Base-by-base conservation (phyloP, 2,113 vertebrate genomes). In the Gorsachius goisagi region DNA sequence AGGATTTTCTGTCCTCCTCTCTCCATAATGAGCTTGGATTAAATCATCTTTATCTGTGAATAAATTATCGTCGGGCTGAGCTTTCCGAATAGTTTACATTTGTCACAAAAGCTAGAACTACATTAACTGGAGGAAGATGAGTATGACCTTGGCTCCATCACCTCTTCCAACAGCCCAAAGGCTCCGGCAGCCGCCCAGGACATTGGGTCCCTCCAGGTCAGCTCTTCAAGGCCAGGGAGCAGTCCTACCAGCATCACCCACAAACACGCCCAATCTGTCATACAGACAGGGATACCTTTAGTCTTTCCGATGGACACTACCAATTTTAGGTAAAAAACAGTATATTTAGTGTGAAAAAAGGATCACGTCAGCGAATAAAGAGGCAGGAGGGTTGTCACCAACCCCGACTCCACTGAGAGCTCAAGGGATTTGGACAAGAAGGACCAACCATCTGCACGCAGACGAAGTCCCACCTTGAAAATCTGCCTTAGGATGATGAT, bases 281-380 rank as follows among this genome's bases (percentile, higher is more conserved):
- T 12, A 10, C 15, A 21, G 35, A 66, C 2, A 1, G 44, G 7
- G 26, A 5, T 18, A 26, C 7, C 52, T 45, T 58, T 6, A 27
- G 27, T 20, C 47, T 75, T 32, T 89, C 71, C 33, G 19, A 47
- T 0, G 2, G 18, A 27, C 8, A 2, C 30, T 35, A 27, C 21
- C 17, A 26, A 8, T 24, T 17, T 60, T 6, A 41, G 3, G 1
- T 30, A 47, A 76, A 76, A 69, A 12, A 7, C 22, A 9, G 3
- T 11, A 2, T 5, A 30, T 76, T 77, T 32, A 5, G 26, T 17
- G n/a, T 64, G 14, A 49, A 30, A 19, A 56, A 27, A 35, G 50
- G 30, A 41, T 11, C 14, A 0, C 4, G 12, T 11, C 5, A 2
- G 6, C 6, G 4, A 24, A n/a, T 2, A 35, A n/a, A 8, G 5